Evolutionary conservation across 2,113 vertebrate species (phyloP).

Genomic region (Peromyscus polionotus): DNA sequence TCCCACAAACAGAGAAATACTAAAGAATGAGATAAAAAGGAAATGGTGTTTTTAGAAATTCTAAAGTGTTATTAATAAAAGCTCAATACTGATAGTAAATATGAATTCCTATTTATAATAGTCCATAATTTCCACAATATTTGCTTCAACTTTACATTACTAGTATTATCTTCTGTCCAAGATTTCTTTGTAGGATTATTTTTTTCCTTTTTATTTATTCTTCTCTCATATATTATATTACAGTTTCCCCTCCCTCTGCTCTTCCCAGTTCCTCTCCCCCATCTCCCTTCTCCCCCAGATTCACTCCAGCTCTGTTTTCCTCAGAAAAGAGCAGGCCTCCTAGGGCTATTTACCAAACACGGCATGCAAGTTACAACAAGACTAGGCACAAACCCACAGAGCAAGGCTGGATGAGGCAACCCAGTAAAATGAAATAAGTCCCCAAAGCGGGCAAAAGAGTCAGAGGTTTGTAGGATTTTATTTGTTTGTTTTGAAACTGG

Average conservation of each 20-base stretch:
- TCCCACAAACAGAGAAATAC: neutral
- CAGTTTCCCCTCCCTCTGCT: neutral
- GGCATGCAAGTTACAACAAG: neutral
- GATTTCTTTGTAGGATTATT: neutral
- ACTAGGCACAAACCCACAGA: neutral
- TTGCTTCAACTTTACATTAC: neutral
- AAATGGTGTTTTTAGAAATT: slow-evolving; percentile 45
- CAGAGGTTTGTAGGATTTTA: neutral
- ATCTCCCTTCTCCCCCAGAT: neutral
- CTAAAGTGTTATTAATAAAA: neutral
- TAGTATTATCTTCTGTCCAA: slow-evolving; percentile 14
- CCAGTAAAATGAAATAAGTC: neutral
- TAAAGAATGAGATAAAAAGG: slow-evolving; percentile 10
- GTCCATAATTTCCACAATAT: neutral
- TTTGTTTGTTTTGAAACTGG: neutral
- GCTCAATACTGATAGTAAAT: slow-evolving; percentile 4
- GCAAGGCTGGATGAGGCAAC: neutral
- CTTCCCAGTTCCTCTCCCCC: neutral
- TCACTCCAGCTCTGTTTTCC: neutral
- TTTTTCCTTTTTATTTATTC: neutral
- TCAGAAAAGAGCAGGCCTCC: neutral
- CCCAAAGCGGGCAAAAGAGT: neutral
- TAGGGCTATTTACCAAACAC: neutral
- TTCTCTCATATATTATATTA: neutral
- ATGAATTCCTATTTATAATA: neutral